Evolutionary conservation across 2,113 vertebrate genomes (phyloP), one percentile per base, ranked within the genome.

Genomic region (Sinosuthora webbiana): DNA sequence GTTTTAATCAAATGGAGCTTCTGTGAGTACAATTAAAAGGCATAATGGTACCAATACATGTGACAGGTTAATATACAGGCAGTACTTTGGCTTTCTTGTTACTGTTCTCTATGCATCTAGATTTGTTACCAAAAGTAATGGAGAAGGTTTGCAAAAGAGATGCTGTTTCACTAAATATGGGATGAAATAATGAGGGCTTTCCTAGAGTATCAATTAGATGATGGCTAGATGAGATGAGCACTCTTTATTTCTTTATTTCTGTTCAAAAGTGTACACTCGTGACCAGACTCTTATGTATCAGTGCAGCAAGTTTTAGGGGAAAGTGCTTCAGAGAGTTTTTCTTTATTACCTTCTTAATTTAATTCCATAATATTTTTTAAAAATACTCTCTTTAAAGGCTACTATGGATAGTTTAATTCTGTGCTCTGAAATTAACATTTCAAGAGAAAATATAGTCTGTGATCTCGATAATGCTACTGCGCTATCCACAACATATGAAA

Each of bases 401-500:
- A 17, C 19, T 30, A 6, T 50, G 14, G 21, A 27, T 39, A 21
- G 10, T 73, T 76, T 76, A 4, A 19, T 60, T 85, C n/a, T 67
- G 11, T 86, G 17, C 23, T 80, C 39, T 55, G 52, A 71, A 79
- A 55, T 45, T 4, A 45, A n/a, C 30, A 55, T 64, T 86, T 88
- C 35, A 67, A 59, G 33, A 73, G 12, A 35, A 79, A 68, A 16
- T 47, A 11, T 50, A 6, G 16, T 83, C 31, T 77, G 24, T 73
- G 50, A 60, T 52, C 28, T 78, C 2, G 0, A 31, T 53, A n/a
- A 57, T 7, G 12, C 25, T 83, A 35, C 59, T 50, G 49, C 0
- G 1, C 20, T 73, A 6, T 76, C 56, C 35, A 23, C 11, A 55
- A 23, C 6, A 24, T 31, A 57, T 0, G 0, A 15, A 90, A 56